Evolutionary conservation across 2,113 vertebrate genomes (phyloP).

Genomic region (Amazona guildingii): DNA sequence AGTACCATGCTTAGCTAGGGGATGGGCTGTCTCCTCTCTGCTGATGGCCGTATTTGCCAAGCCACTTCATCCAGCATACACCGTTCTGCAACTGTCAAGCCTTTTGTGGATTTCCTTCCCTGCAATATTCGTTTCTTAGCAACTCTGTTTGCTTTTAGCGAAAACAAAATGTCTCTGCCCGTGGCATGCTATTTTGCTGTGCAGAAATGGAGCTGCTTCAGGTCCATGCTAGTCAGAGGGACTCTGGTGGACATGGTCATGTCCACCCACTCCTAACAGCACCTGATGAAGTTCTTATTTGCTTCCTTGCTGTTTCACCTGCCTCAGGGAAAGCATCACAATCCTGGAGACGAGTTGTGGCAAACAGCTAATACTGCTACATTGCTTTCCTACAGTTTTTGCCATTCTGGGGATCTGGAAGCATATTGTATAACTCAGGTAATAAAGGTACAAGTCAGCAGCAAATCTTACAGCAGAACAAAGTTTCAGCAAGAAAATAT

Average conservation of each 20-base stretch:
- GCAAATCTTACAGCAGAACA: background rate
- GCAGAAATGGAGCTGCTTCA: slow-evolving; percentile 36
- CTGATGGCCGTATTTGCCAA: background rate
- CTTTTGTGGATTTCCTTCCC: slow-evolving; percentile 60
- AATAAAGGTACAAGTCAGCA: background rate
- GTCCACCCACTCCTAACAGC: background rate
- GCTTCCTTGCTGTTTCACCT: background rate
- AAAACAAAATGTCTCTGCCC: slow-evolving; percentile 68
- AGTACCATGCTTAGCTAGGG: background rate
- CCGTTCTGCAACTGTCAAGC: slow-evolving; percentile 12
- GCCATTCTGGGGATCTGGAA: background rate
- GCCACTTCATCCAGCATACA: background rate
- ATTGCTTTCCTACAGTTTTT: background rate
- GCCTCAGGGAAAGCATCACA: background rate
- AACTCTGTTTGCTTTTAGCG: slow-evolving; percentile 68
- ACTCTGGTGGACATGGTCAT: slow-evolving; percentile 20
- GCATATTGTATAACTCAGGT: background rate
- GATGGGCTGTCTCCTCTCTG: background rate
- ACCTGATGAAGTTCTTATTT: background rate
- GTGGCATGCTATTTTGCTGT: slow-evolving; percentile 44
- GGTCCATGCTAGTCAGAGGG: slow-evolving; percentile 9
- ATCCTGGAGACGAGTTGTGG: background rate
- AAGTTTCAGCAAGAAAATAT: background rate
- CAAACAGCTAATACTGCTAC: background rate
- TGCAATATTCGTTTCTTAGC: slow-evolving; percentile 67